Conservation (phyloP, 2,113 vertebrate species). For the Syngnathus typhle region DNA sequence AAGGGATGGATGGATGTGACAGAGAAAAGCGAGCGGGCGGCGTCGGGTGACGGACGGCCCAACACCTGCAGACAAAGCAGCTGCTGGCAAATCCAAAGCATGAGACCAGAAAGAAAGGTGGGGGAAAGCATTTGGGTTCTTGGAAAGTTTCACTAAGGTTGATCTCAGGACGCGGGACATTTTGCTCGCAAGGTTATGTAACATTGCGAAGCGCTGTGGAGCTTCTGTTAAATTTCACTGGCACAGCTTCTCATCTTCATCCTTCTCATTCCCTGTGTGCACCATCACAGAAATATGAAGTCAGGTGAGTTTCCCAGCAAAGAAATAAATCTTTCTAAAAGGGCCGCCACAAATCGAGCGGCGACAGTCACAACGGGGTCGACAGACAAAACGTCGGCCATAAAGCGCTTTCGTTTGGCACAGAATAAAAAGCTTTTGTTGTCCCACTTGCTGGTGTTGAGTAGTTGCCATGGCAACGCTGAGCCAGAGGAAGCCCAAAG, state of each 20-base stretch:
- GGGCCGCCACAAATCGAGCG: not conserved
- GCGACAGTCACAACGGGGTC: slow-evolving; percentile 26
- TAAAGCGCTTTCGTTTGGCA: slow-evolving; percentile 35
- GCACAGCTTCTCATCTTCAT: slow-evolving; percentile 14
- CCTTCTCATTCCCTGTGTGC: slow-evolving; percentile 10
- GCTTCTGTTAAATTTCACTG: slow-evolving; percentile 11
- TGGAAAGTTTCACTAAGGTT: not conserved
- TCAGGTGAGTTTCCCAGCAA: not conserved
- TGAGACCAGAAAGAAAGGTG: too few relatives aligned
- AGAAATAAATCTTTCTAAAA: too few relatives aligned
- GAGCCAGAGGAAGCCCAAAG: slow-evolving; percentile 37
- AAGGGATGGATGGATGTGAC: slow-evolving; percentile 6
- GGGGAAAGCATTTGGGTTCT: too few relatives aligned
- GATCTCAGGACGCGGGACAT: slow-evolving; percentile 11
- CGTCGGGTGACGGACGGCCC: slow-evolving; percentile 10
- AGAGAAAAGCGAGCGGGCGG: slow-evolving; percentile 3
- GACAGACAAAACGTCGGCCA: slow-evolving; percentile 33
- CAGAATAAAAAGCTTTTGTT: slow-evolving; percentile 44
- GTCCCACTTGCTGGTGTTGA: slow-evolving; percentile 35
- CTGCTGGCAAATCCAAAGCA: not conserved
- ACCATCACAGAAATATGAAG: not conserved
- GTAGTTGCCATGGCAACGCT: slow-evolving; percentile 53
- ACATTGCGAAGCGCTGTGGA: slow-evolving; percentile 11
- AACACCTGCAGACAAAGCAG: not conserved
- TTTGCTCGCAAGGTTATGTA: slow-evolving; percentile 19